phyloP scores from a whole-genome alignment of 2,888 invertebrate species.

The Atethmia centrago region DNA sequence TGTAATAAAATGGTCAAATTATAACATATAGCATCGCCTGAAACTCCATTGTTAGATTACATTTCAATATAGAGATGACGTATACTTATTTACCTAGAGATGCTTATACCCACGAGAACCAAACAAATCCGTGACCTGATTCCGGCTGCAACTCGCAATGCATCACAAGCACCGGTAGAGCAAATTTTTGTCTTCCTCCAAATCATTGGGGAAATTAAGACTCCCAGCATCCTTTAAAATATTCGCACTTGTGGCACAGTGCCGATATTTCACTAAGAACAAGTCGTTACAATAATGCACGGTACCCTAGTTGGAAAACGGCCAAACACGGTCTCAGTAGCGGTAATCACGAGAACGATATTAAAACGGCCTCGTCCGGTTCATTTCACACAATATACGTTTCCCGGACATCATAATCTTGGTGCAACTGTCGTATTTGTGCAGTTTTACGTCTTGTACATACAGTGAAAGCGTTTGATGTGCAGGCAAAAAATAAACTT shows the following conservation, averaged over 20 bases:
- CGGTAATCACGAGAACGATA: constrained; percentile 66
- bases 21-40: not conserved
- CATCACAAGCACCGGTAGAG: constrained; percentile 22
- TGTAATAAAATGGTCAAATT: too few relatives aligned
- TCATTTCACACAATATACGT: constrained; percentile 51
- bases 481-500: not conserved
- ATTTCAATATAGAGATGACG: not conserved
- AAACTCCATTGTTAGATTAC: not conserved
- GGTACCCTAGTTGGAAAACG: constrained; percentile 77
- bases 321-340: constrained; percentile 72
- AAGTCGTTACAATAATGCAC: constrained; percentile 76
- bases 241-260: constrained; percentile 54
- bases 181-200: constrained; percentile 46
- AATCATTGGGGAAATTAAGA: constrained; percentile 59
- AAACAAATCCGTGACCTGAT: constrained; percentile 40
- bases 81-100: not conserved
- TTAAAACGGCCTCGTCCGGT: constrained; percentile 64
- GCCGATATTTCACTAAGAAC: constrained; percentile 72
- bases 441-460: constrained; percentile 25
- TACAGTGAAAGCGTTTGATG: not conserved
- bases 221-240: constrained; percentile 30
- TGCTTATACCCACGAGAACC: not conserved
- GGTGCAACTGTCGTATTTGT: constrained; percentile 30
- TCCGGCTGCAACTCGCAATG: constrained; percentile 16
- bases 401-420: constrained; percentile 52